Evolutionary conservation across 1,140 invertebrate genomes (phyloP).

Genomic region (Euwallacea fornicatus): DNA sequence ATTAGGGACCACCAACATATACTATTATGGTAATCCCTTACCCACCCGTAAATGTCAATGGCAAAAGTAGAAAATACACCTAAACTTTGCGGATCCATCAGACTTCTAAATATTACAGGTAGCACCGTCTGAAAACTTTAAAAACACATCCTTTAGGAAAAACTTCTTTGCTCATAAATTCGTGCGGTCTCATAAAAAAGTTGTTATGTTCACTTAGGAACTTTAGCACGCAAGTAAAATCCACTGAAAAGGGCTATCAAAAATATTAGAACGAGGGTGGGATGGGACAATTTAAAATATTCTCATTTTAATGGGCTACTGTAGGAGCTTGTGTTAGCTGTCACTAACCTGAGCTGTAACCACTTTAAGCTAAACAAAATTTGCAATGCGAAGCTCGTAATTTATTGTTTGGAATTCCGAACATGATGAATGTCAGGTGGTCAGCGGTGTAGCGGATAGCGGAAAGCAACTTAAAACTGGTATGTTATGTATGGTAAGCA

Average conservation of each 20-base stretch:
- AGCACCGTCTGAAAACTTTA: not conserved
- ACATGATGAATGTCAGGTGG: slow-evolving; percentile 1
- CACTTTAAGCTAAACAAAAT: no score
- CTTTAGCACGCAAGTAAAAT: not conserved
- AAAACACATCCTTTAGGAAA: slow-evolving; percentile 1
- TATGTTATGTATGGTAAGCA: not conserved
- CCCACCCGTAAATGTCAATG: no score
- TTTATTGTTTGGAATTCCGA: slow-evolving; percentile 6
- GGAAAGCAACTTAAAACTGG: not conserved
- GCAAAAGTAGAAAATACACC: not conserved
- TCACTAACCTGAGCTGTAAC: no score
- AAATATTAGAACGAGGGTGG: no score
- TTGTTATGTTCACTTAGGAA: not conserved
- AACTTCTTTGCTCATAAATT: not conserved
- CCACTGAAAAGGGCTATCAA: no score
- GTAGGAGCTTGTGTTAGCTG: no score
- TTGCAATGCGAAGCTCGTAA: not conserved
- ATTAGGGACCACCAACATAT: no score
- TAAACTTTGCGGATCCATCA: not conserved
- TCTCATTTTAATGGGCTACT: no score
- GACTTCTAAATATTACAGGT: not conserved
- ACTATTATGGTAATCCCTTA: no score
- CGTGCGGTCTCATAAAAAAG: slow-evolving; percentile 1
- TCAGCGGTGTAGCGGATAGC: slow-evolving; percentile 3
- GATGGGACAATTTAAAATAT: no score